phyloP scores from a whole-genome alignment of 2,113 vertebrate genomes.

The Cariama cristata region DNA sequence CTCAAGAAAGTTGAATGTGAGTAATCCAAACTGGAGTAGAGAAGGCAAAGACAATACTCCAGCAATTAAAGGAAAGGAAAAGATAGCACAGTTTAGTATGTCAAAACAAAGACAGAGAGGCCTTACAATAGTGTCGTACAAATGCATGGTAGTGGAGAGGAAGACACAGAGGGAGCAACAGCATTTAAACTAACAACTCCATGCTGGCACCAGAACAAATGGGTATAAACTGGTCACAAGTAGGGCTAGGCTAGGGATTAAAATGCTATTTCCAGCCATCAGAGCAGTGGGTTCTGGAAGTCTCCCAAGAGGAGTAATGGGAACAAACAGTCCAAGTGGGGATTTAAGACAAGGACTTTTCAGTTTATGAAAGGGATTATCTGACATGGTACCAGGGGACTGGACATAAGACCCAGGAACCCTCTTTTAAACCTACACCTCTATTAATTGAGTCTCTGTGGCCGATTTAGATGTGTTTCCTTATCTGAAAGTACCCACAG shows the following conservation, averaged over 20 bases:
- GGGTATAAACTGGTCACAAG: constrained; percentile 64
- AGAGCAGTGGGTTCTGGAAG: constrained; percentile 68
- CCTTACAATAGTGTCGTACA: background rate
- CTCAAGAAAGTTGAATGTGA: background rate
- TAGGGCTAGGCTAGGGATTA: constrained; percentile 60
- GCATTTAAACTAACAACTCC: constrained; percentile 1
- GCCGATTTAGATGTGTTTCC: background rate
- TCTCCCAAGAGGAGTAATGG: constrained; percentile 58
- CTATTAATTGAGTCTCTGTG: background rate
- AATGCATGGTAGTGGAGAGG: background rate
- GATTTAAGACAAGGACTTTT: constrained; percentile 69
- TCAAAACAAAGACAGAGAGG: constrained; percentile 5
- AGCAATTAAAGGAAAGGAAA: background rate
- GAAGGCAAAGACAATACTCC: background rate
- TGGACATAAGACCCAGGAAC: constrained; percentile 16
- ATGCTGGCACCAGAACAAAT: constrained; percentile 57
- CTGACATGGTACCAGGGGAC: constrained; percentile 50
- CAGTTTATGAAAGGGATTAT: constrained; percentile 67
- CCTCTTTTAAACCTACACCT: background rate
- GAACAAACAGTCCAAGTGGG: constrained; percentile 62
- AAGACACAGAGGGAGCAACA: background rate
- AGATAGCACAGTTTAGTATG: background rate
- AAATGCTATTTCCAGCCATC: constrained; percentile 63
- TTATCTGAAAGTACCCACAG: background rate
- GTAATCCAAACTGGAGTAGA: background rate